Evolutionary conservation across 1,140 invertebrate species (phyloP).

Genomic region (Oreohelix idahoensis): DNA sequence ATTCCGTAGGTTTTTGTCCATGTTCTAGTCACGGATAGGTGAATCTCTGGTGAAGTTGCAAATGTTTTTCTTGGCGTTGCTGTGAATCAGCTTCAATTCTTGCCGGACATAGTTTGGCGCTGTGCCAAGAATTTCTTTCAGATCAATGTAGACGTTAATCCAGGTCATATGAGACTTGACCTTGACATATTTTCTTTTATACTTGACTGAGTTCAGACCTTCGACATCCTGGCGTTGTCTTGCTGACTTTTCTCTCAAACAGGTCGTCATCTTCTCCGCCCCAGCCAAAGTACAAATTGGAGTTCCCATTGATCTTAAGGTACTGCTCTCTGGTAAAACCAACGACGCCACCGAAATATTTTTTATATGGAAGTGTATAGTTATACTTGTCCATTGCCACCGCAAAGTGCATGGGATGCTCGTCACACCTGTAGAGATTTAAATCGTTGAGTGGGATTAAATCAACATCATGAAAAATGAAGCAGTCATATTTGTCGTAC

Average conservation of each 20-base stretch:
- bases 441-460: slow-evolving; percentile 91
- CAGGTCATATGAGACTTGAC: slow-evolving; percentile 4
- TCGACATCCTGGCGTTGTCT: neutral
- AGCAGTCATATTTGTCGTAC: slow-evolving; percentile 84
- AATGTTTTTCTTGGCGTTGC: neutral
- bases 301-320: slow-evolving; percentile 88
- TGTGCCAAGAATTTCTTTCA: neutral
- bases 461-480: slow-evolving; percentile 97
- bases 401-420: slow-evolving; percentile 81
- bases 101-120: neutral
- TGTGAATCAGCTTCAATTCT: neutral
- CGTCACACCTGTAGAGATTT: slow-evolving; percentile 89
- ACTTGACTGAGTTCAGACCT: slow-evolving; percentile 1
- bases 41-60: slow-evolving; percentile 11
- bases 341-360: slow-evolving; percentile 84
- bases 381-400: slow-evolving; percentile 91
- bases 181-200: slow-evolving; percentile 5
- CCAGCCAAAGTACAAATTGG: slow-evolving; percentile 89
- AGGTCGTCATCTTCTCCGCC: slow-evolving; percentile 68
- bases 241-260: slow-evolving; percentile 10
- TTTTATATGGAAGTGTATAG: slow-evolving; percentile 79
- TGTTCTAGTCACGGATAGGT: neutral
- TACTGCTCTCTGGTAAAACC: slow-evolving; percentile 78
- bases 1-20: neutral
- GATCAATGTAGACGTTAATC: slow-evolving; percentile 9